Evolutionary conservation across 2,113 vertebrate genomes (phyloP).

Genomic region (Dascyllus trimaculatus): DNA sequence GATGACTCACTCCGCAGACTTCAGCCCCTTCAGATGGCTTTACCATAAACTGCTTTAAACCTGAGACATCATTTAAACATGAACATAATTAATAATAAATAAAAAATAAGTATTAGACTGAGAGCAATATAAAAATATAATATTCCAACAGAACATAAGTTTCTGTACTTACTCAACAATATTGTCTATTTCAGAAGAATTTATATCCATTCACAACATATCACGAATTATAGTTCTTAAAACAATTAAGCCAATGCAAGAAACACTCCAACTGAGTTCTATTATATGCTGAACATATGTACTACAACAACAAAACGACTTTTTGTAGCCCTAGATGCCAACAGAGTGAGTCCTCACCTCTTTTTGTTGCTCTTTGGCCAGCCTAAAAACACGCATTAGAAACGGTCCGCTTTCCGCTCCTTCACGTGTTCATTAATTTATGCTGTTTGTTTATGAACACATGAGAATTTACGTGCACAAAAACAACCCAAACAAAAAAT

Average conservation of each 20-base stretch:
- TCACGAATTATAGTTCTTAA: too few species aligned
- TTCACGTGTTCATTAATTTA: neutral
- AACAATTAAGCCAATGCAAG: too few species aligned
- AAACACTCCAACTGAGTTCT: too few species aligned
- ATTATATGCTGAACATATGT: too few species aligned
- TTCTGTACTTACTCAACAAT: too few species aligned
- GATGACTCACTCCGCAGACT: slow-evolving; percentile 6
- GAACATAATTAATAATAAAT: neutral
- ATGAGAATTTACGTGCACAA: rapidly evolving
- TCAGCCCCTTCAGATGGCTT: neutral
- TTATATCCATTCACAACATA: too few species aligned
- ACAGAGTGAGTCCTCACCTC: slow-evolving; percentile 27
- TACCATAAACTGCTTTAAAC: neutral
- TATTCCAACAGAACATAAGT: too few species aligned
- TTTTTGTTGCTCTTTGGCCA: neutral
- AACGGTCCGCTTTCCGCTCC: rapidly evolving
- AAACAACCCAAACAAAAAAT: rapidly evolving
- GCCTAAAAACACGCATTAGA: neutral
- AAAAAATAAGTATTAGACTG: too few species aligned
- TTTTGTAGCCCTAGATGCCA: rapidly evolving
- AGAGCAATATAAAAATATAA: too few species aligned
- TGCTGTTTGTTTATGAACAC: neutral
- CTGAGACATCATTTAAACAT: neutral
- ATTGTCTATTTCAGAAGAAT: too few species aligned
- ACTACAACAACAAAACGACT: too few species aligned